Base-by-base conservation (phyloP, 2,797 vertebrate genomes). In the Scleropages formosus region DNA sequence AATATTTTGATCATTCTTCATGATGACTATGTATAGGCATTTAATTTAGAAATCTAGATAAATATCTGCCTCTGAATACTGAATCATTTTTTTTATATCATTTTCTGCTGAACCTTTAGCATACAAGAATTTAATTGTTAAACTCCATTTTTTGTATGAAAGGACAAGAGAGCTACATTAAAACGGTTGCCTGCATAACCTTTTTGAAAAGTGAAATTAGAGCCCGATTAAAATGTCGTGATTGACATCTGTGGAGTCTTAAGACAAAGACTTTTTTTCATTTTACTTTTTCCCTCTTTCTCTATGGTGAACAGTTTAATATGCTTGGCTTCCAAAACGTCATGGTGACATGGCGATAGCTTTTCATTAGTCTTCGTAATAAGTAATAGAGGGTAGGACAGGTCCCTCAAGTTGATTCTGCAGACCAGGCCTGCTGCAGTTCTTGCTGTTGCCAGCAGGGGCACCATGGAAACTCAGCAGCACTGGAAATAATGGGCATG, bases 401-500 rank as follows among this genome's bases (percentile, higher is more conserved):
- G 20, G 47, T 24, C 46, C 22, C 47, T 22, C 47, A 39, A 6
- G 13, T 16, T 20, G 46, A 8, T 10, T 53, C 12, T 15, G 20
- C 46, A 13, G 47, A 15, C 22, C 10, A 13, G 15, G 47, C 13
- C 31, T 8, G 10, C 51, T n/a, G 46, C 10, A 24, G 15, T 53
- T 13, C 22, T 12, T n/a, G 24, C 31, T 26, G 67, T 27, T n/a
- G 22, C 31, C 20, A 53, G 47, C 46, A 51, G 7, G 27, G 39
- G 65, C 44, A 18, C 0, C 0, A 67, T 44, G 18, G 92, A 90
- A 94, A 91, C 93, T 92, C 91, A 95, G 93, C 92, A 90, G 93
- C 91, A 89, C 88, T 95, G 94, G 91, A 98, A 98, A 98, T 97
- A 39, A 98, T 95, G 96, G 93, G 95, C 92, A 94, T 93, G 92